phyloP scores from a whole-genome alignment of 2,888 invertebrate species.

The Luffia ferchaultella region DNA sequence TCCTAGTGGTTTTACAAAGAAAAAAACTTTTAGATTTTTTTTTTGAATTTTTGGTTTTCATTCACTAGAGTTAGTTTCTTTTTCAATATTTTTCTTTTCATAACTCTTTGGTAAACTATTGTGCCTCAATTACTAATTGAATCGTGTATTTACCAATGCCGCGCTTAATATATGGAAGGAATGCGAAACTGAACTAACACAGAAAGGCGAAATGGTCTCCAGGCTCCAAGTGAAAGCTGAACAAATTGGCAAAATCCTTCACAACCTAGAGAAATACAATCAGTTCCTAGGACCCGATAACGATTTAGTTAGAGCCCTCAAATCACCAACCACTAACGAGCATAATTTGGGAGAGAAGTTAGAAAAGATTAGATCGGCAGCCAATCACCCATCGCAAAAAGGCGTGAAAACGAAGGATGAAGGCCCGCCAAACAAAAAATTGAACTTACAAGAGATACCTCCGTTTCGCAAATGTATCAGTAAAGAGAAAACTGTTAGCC shows the following conservation, averaged over 20 bases:
- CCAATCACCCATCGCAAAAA: conserved; percentile 39
- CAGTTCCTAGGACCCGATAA: conserved; percentile 72
- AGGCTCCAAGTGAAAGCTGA: conserved; percentile 94
- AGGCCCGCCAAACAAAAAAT: conserved; percentile 62
- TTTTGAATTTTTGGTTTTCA: too few relatives aligned
- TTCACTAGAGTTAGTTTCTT: too few relatives aligned
- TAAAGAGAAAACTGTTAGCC: conserved; percentile 13
- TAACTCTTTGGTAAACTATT: too few relatives aligned
- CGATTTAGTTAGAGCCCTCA: conserved; percentile 55
- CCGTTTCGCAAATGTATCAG: conserved; percentile 44
- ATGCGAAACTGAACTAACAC: conserved; percentile 94
- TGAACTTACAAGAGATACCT: conserved; percentile 63
- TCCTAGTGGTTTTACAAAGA: too few relatives aligned
- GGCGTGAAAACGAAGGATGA: conserved; percentile 58
- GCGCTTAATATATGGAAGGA: conserved; percentile 69
- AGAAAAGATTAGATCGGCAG: conserved; percentile 45
- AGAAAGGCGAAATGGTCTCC: conserved; percentile 95
- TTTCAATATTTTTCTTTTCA: too few relatives aligned
- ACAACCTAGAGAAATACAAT: conserved; percentile 89
- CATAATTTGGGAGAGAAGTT: conserved; percentile 41
- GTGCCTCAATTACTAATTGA: conserved; percentile 46
- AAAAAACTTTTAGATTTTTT: too few relatives aligned
- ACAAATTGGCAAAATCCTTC: conserved; percentile 92
- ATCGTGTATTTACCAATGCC: conserved; percentile 55
- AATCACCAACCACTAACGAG: conserved; percentile 53